Evolutionary conservation across 2,888 invertebrate species (phyloP).

Genomic region (Pollenia amentaria): DNA sequence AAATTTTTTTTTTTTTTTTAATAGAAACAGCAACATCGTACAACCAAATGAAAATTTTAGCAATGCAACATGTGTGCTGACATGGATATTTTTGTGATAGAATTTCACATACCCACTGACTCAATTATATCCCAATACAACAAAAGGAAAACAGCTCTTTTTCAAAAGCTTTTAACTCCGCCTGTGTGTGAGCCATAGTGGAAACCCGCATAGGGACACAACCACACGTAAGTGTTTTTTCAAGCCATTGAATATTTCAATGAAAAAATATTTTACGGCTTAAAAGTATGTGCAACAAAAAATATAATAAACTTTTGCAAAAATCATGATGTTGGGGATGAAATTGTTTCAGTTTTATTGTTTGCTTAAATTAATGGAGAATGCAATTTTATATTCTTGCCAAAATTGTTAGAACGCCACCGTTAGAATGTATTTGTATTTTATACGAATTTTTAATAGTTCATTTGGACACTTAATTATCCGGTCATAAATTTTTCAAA

Average conservation of each 20-base stretch:
- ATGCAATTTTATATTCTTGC: background rate
- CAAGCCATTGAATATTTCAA: constrained; percentile 33
- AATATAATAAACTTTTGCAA: background rate
- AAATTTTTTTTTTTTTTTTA: background rate
- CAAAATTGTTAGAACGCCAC: constrained; percentile 5
- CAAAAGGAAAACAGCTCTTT: background rate
- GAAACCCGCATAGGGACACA: background rate
- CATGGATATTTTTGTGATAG: constrained; percentile 56
- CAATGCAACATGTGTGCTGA: constrained; percentile 66
- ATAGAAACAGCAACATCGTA: constrained; percentile 15
- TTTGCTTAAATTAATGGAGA: background rate
- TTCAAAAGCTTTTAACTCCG: background rate
- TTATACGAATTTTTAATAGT: background rate
- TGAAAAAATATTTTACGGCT: constrained; percentile 25
- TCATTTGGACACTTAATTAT: constrained; percentile 23
- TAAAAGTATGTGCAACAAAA: background rate
- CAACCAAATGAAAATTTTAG: constrained; percentile 59
- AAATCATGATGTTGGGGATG: background rate
- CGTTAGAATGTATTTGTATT: background rate
- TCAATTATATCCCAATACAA: background rate
- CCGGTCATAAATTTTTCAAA: background rate
- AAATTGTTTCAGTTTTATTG: background rate
- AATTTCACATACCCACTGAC: background rate
- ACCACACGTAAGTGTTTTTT: constrained; percentile 19
- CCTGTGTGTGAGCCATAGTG: background rate